A percentile compares a stretch with the other conserved stretches of the same genome.
These are phyloP conservation scores for Eidolon dupreanum DNA, from an alignment of 2,797 vertebrate species.

Conservation along the genomic window DNA sequence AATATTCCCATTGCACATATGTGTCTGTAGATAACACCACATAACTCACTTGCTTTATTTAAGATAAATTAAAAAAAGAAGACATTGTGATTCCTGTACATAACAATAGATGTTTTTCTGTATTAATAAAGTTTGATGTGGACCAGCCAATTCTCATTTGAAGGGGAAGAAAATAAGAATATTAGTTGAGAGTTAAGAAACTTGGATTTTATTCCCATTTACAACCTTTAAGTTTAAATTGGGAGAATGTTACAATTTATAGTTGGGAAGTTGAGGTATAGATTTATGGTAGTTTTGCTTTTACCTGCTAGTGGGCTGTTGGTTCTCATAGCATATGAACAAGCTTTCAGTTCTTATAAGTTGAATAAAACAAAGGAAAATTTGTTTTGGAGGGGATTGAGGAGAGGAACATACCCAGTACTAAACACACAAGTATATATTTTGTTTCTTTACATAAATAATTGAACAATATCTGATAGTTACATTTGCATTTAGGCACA, in stretches of 20 bases:
- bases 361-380: conserved; percentile 1
- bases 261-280: not conserved
- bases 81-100: not conserved
- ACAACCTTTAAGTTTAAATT: not conserved
- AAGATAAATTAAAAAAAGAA: not conserved
- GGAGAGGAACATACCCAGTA: not conserved
- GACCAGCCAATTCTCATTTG: not conserved
- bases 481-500: not conserved
- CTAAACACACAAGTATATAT: not conserved
- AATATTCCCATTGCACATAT: not conserved
- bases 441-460: not conserved
- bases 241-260: not conserved
- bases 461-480: not conserved
- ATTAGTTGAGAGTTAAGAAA: conserved; percentile 8
- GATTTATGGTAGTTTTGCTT: not conserved
- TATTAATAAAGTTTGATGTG: not conserved
- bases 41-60: not conserved
- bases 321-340: not conserved
- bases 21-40: not conserved
- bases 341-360: conserved; percentile 3
- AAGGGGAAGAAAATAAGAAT: not conserved
- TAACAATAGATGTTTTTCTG: not conserved
- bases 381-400: not conserved
- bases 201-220: not conserved
- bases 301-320: not conserved